phyloP scores from a whole-genome alignment of 1,140 invertebrate species.

The Delia radicum region DNA sequence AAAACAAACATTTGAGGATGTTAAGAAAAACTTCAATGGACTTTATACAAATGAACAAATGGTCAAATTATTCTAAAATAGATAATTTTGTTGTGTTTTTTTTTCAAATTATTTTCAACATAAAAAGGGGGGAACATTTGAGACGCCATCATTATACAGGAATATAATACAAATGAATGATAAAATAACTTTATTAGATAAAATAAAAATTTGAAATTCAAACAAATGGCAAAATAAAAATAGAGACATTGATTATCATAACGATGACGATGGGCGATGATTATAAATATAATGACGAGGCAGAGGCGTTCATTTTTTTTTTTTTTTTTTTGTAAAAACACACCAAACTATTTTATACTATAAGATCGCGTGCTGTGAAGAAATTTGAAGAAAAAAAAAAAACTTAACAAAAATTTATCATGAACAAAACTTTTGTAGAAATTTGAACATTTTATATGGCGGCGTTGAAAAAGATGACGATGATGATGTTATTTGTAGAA shows the following conservation, averaged over 20 bases:
- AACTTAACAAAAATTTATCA: background rate
- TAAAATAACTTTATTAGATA: background rate
- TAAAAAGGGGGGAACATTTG: background rate
- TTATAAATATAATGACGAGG: background rate
- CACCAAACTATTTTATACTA: background rate
- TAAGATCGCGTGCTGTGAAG: constrained; percentile 8
- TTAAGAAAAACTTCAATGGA: background rate
- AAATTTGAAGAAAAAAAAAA: background rate
- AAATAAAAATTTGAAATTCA: background rate
- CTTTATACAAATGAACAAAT: background rate
- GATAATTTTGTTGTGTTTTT: background rate
- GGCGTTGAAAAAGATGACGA: background rate
- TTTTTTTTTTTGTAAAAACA: background rate
- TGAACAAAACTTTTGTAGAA: background rate
- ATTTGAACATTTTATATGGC: background rate
- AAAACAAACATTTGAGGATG: background rate
- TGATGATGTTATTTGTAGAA: background rate
- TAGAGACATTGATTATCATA: constrained; percentile 21
- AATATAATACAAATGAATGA: background rate
- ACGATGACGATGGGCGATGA: background rate
- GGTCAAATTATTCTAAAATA: background rate
- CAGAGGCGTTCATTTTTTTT: constrained; percentile 11
- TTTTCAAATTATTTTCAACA: background rate
- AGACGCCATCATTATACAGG: constrained; percentile 7
- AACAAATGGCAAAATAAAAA: background rate